Base-by-base conservation (phyloP, 1,140 invertebrate genomes). In the Scylla paramamosain region DNA sequence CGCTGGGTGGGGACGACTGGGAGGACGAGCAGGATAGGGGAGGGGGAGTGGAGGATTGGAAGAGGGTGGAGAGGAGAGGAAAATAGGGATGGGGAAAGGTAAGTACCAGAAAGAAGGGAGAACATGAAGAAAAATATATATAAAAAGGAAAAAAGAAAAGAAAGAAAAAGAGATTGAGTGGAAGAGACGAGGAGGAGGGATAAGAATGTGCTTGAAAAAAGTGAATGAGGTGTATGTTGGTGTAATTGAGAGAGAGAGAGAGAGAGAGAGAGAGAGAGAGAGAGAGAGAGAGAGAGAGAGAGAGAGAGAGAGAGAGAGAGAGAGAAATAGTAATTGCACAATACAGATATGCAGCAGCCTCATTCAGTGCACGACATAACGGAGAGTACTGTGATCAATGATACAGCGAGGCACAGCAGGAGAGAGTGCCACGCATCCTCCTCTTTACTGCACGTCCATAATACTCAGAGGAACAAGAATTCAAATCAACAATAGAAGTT, bases 251-350 rank as follows among this genome's bases (percentile, higher is more conserved):
- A 77, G 67, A 77, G 67, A 77, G 67, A 77, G 67, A 77, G 67
- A 67, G 59, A 67, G 59, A 67, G 59, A 67, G 59, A 67, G 59
- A 67, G 59, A 67, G 59, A 67, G 59, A 8, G 59, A 67, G 59
- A 67, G 59, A 67, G 59, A 67, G 59, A 77, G 67, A 77, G 67
- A 77, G 67, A 77, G 67, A 77, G 67, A 77, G 67, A 77, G 67
- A 77, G 67, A 77, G 67, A 77, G 67, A 77, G 67, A 77, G 67
- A 77, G 67, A 77, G 67, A 77, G 67, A 77, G 67, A 77, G 67
- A 77, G 67, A 77, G 67, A 77, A 59, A 59, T 59, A 14, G 16
- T 12, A 59, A 59, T 59, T 12, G 16, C 52, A 59, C 10, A 59
- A 59, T 59, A 20, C 10, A 59, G 52, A 20, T 14, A 14, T 59